Conservation (phyloP, 1,140 invertebrate species). For the Sycobia sp. region DNA sequence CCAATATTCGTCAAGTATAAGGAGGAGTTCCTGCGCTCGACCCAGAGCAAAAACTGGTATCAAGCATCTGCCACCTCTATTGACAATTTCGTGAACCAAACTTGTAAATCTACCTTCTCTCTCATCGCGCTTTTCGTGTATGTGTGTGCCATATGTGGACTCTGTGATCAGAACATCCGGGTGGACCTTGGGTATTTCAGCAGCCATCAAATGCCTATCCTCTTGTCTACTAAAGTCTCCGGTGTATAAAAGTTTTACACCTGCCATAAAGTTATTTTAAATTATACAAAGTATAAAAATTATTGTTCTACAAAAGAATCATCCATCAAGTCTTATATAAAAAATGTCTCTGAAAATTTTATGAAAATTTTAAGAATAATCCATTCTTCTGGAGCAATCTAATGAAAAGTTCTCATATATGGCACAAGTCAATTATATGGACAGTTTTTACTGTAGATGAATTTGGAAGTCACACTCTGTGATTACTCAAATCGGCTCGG, state of each 20-base stretch:
- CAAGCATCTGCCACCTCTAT: conserved; percentile 92
- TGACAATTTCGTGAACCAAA: conserved; percentile 95
- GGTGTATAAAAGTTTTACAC: conserved; percentile 86
- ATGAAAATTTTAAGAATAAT: too few relatives aligned
- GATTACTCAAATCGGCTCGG: too few relatives aligned
- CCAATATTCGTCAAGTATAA: conserved; percentile 99
- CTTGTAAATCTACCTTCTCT: conserved; percentile 93
- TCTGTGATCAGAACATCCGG: conserved; percentile 98
- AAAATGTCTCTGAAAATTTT: too few relatives aligned
- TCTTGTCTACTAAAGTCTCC: conserved; percentile 99
- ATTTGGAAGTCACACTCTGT: too few relatives aligned
- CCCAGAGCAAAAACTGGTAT: conserved; percentile 99
- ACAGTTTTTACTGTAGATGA: too few relatives aligned
- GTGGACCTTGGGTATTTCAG: conserved; percentile 94
- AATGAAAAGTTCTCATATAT: too few relatives aligned
- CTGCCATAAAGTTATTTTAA: neutral
- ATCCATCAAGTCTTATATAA: too few relatives aligned
- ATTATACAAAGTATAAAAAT: neutral
- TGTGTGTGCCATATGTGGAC: conserved; percentile 98
- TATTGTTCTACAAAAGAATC: too few relatives aligned
- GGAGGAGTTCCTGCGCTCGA: conserved; percentile 92
- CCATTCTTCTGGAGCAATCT: too few relatives aligned
- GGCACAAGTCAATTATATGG: too few relatives aligned
- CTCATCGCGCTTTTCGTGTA: conserved; percentile 97
- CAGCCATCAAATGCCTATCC: conserved; percentile 98